Evolutionary conservation across 2,888 invertebrate species (phyloP).

Genomic region (Tinea pellionella): DNA sequence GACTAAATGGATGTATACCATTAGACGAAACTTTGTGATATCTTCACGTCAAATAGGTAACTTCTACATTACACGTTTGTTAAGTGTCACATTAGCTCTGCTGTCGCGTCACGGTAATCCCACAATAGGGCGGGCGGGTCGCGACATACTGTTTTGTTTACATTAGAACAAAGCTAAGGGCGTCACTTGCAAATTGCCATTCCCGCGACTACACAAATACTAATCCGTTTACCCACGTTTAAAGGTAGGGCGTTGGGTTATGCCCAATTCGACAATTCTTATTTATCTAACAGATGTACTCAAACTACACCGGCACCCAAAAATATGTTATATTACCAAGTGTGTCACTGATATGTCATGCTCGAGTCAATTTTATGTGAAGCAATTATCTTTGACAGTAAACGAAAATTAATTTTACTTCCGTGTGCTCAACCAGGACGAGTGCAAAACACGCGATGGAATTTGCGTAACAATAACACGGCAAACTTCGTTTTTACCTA

Average conservation of each 20-base stretch:
- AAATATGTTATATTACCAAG: too few species aligned
- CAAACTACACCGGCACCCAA: too few species aligned
- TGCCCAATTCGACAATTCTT: neutral
- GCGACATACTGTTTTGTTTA: slow-evolving; percentile 13
- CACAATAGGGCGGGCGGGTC: slow-evolving; percentile 12
- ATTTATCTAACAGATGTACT: neutral
- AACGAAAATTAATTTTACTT: neutral
- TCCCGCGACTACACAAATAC: slow-evolving; percentile 20
- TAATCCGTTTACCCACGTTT: slow-evolving; percentile 23
- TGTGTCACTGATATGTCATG: too few species aligned
- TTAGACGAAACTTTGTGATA: neutral
- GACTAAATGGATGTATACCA: neutral
- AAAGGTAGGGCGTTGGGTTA: slow-evolving; percentile 14
- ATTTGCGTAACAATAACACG: neutral
- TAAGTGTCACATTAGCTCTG: slow-evolving; percentile 12
- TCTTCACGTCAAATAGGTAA: neutral
- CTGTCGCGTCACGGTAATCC: slow-evolving; percentile 13
- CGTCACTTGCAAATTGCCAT: slow-evolving; percentile 27
- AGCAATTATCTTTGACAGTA: neutral
- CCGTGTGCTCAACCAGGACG: neutral
- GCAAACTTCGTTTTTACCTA: neutral
- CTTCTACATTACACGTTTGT: neutral
- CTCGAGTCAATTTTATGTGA: too few species aligned
- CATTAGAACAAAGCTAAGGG: slow-evolving; percentile 17
- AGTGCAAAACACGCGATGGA: neutral